Evolutionary conservation across 2,113 vertebrate species (phyloP), one percentile per base, ranked within the genome.

Genomic region (Coracopsis vasa): DNA sequence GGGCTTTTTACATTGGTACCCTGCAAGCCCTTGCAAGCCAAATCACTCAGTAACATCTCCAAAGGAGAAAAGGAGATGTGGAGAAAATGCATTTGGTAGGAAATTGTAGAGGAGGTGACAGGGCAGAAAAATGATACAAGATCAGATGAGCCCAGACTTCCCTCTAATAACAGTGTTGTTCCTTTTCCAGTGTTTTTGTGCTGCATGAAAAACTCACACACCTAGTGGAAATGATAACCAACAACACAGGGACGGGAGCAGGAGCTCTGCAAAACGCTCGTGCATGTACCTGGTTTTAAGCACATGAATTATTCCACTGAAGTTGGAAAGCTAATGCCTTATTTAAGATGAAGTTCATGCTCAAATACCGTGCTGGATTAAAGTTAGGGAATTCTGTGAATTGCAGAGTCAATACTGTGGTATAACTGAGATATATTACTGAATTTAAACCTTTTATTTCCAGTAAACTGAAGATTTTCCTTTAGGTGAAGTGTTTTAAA

Each of bases 301-400:
- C n/a, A 31, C 31, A 42, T 88, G 42, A 93, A 90, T 92, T 87
- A 86, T 96, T 95, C 69, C 56, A 75, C 65, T 44, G 37, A 89
- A 84, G 61, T 75, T 74, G 47, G 70, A 91, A 81, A 95, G 60
- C 23, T 13, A 50, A 28, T 53, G 42, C 18, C 42, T 65, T 83
- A 51, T 54, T 95, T 69, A 75, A 81, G 62, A 56, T 60, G 29
- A 92, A 84, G 41, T 58, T 88, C 18, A 12, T 70, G 21, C 69
- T 85, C 79, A 92, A 95, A 91, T 82, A 82, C 31, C 2, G 0
- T 65, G 35, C 56, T 88, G 41, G 56, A 56, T 95, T 92, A 87
- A 72, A 56, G 70, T 61, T 41, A 87, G 39, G 72, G 80, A 87
- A 51, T 75, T 94, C 83, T 78, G 20, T 12, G 7, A 69, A 45